Evolutionary conservation across 2,113 vertebrate genomes (phyloP), one percentile per base, ranked within the genome.

Genomic region (Mesembrinibis cayennensis): DNA sequence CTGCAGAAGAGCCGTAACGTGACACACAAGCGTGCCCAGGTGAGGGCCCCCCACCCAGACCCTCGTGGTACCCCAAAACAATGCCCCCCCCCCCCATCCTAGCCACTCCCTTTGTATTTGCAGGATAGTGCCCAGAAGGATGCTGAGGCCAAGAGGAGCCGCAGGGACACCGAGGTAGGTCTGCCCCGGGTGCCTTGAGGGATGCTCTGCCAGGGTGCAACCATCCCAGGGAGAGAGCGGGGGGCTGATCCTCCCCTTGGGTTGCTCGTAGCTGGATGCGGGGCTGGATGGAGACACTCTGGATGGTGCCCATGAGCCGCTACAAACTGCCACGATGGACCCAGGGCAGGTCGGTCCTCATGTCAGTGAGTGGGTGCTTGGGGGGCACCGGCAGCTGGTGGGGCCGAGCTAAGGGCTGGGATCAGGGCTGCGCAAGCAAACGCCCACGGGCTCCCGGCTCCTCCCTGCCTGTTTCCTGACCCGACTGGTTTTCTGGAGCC

Each of bases 1-100:
- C 98, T 99, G 55, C 99, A 99, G 96, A 99, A 98, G 96, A 98
- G 98, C 83, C 97, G 98, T 20, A 97, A 19, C 69, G 53, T 97
- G 86, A 97, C 98, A 53, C 98, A 98, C 82, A 98, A 98, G 84
- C 98, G 90, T 1, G 21, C 59, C 70, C 97, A 98, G 97, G 98
- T 98, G 55, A 90, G 83, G 23, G 18, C 22, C 25, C 13, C 59
- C 25, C 25, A 53, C n/a, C 22, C 81, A 50, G 18, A n/a, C 40
- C 42, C 53, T 82, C 0, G 0, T 8, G 36, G 66, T 38, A 42
- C 42, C 81, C 65, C 70, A 32, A n/a, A 63, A 36, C n/a, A 25
- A 4, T 13, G 21, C 3, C 7, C 7, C 13, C 7, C 7, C 13
- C 3, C 21, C 2, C 29, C 27, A 50, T 19, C 55, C 22, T 8